Percentiles rank a stretch among this genome's conserved stretches.
Conservation (phyloP, 2,797 vertebrate genomes). For the Bufotes viridis region DNA sequence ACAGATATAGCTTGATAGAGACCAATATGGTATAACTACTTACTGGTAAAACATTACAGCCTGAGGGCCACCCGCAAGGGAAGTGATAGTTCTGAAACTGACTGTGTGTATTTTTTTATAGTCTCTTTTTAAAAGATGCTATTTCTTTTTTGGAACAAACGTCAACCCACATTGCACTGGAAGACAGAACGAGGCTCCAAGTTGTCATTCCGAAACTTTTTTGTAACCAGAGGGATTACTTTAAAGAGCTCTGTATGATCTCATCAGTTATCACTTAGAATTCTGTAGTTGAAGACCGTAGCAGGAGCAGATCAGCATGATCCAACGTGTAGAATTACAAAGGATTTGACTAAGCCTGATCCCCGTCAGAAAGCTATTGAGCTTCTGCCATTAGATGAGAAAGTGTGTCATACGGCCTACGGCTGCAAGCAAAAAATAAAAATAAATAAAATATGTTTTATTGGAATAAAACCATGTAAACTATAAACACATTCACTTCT, state of each 20-base stretch:
- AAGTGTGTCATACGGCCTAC: slow-evolving; percentile 43
- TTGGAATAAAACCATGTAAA: slow-evolving; percentile 56
- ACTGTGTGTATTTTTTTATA: slow-evolving; percentile 31
- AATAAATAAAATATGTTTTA: slow-evolving; percentile 52
- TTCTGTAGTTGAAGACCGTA: slow-evolving; percentile 51
- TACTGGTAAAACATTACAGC: slow-evolving; percentile 43
- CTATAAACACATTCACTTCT: slow-evolving; percentile 31
- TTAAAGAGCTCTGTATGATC: slow-evolving; percentile 62
- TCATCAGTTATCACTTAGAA: slow-evolving; percentile 58
- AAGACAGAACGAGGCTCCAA: slow-evolving; percentile 27
- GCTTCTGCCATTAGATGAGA: slow-evolving; percentile 52
- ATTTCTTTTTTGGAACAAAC: slow-evolving; percentile 31
- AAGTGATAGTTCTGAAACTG: slow-evolving; percentile 37
- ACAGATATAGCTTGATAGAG: slow-evolving; percentile 36
- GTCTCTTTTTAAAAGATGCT: slow-evolving; percentile 17
- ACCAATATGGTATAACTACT: slow-evolving; percentile 30
- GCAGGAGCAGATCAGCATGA: slow-evolving; percentile 41
- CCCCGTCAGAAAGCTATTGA: slow-evolving; percentile 31
- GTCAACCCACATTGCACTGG: slow-evolving; percentile 40
- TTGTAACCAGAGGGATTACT: slow-evolving; percentile 56
- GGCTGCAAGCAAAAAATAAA: slow-evolving; percentile 52
- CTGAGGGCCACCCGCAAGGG: slow-evolving; percentile 45
- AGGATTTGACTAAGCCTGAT: slow-evolving; percentile 60
- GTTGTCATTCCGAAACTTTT: slow-evolving; percentile 56
- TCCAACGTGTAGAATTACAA: slow-evolving; percentile 58